A percentile compares a stretch with the other conserved stretches of the same genome.
These are phyloP conservation scores for Nesidiocoris tenuis DNA, from an alignment of 2,888 invertebrate species.

Conservation along the genomic window DNA sequence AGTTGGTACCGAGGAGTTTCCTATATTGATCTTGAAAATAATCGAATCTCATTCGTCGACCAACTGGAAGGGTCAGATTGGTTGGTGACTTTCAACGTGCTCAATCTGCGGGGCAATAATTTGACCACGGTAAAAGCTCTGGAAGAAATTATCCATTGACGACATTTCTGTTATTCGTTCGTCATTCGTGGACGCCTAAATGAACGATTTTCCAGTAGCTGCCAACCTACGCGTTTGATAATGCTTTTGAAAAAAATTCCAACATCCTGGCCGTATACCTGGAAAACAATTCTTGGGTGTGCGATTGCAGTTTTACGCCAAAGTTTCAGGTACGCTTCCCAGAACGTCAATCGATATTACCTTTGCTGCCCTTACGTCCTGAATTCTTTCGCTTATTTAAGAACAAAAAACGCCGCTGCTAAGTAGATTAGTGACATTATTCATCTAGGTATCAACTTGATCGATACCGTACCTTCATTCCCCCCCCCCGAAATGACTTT, in stretches of 20 bases:
- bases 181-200: neutral
- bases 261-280: constrained; percentile 69
- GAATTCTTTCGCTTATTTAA: no score
- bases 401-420: no score
- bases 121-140: constrained; percentile 67
- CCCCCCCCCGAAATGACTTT: no score
- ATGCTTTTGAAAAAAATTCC: constrained; percentile 71
- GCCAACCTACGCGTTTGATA: constrained; percentile 77
- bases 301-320: constrained; percentile 78
- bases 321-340: constrained; percentile 71
- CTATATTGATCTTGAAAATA: constrained; percentile 76
- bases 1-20: constrained; percentile 66
- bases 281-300: constrained; percentile 78
- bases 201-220: constrained; percentile 58
- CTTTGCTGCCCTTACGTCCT: no score
- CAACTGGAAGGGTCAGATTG: constrained; percentile 75
- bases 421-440: no score
- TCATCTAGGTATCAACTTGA: no score
- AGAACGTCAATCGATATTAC: no score
- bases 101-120: constrained; percentile 74
- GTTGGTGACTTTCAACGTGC: constrained; percentile 72
- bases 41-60: constrained; percentile 66
- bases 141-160: no score
- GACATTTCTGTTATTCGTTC: neutral
- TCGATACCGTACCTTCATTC: no score